phyloP scores from a whole-genome alignment of 2,113 vertebrate species.

The Pluvianellus socialis region DNA sequence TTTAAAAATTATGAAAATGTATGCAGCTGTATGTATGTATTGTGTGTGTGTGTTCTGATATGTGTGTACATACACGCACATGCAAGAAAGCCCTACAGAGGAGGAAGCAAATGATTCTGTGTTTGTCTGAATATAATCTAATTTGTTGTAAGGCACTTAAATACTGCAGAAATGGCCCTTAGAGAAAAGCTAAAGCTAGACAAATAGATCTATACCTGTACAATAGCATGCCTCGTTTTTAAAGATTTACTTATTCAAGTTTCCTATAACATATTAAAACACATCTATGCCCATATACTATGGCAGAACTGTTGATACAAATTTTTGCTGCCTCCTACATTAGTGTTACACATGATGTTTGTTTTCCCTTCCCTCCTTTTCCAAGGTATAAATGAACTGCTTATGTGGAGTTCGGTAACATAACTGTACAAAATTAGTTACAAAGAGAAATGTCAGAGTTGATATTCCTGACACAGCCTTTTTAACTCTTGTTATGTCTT shows the following conservation, averaged over 20 bases:
- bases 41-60: not conserved
- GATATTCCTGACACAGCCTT: constrained; percentile 43
- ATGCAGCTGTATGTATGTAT: not conserved
- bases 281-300: not conserved
- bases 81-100: not conserved
- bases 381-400: constrained; percentile 34
- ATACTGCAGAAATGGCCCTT: not conserved
- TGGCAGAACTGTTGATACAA: not conserved
- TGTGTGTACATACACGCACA: not conserved
- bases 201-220: not conserved
- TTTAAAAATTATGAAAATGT: not conserved
- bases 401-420: constrained; percentile 24
- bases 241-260: not conserved
- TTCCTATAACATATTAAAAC: not conserved
- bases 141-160: not conserved
- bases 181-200: constrained; percentile 8
- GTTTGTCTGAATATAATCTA: not conserved
- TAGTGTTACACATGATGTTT: not conserved
- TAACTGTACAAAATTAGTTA: constrained; percentile 55
- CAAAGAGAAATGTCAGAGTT: constrained; percentile 55
- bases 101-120: not conserved
- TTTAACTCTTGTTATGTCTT: constrained; percentile 40
- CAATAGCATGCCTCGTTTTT: not conserved
- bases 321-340: constrained; percentile 13
- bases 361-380: constrained; percentile 13